Evolutionary conservation across 2,797 vertebrate species (phyloP).

Genomic region (Crotalus adamanteus): DNA sequence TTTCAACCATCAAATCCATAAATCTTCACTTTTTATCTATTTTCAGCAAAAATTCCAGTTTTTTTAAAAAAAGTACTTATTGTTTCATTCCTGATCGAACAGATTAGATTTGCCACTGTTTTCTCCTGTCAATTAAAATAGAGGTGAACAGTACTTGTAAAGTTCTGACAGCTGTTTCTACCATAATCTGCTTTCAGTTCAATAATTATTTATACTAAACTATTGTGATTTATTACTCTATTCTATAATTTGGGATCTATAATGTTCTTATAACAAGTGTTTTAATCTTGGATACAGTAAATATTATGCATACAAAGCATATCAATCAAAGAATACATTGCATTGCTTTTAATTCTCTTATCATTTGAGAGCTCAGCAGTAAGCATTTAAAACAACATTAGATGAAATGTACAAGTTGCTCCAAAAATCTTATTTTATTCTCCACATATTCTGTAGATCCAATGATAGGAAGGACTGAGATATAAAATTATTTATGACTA

Average conservation of each 20-base stretch:
- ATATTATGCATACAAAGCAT: neutral
- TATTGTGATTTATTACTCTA: neutral
- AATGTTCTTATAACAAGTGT: neutral
- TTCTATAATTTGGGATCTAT: neutral
- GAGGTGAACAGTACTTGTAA: neutral
- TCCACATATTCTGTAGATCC: neutral
- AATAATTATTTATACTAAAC: neutral
- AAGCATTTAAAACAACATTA: neutral
- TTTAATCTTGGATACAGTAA: neutral
- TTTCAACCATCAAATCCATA: too few relatives aligned
- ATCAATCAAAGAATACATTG: neutral
- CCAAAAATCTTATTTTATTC: neutral
- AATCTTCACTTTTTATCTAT: too few relatives aligned
- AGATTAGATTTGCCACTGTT: too few relatives aligned
- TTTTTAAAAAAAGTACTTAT: too few relatives aligned
- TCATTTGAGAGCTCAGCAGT: neutral
- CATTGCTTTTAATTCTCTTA: neutral
- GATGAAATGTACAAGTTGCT: neutral
- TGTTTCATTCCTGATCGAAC: too few relatives aligned
- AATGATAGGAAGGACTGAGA: neutral
- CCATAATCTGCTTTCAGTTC: neutral
- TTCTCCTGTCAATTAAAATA: neutral
- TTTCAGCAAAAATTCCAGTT: too few relatives aligned
- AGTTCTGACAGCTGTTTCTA: neutral
- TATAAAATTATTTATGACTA: neutral